These are phyloP conservation scores for Rhamphomyia laevipes DNA, from an alignment of 2,888 invertebrate genomes.

Conservation along the genomic window DNA sequence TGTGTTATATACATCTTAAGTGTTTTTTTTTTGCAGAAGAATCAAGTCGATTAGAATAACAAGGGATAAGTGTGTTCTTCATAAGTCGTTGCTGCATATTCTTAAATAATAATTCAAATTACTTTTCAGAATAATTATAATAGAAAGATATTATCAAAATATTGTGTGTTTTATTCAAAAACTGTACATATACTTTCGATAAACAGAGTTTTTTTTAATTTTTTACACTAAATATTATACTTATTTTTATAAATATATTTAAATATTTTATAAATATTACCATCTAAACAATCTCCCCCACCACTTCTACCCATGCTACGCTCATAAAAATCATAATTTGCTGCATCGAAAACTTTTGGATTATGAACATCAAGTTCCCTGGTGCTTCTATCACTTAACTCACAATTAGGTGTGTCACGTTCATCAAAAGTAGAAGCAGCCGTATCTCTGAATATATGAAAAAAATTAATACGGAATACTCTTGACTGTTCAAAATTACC, in stretches of 20 bases:
- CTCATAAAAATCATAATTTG: constrained; percentile 79
- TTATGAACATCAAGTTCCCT: constrained; percentile 74
- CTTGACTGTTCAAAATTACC: constrained; percentile 38
- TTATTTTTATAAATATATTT: neutral
- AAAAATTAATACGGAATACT: neutral
- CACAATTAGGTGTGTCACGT: constrained; percentile 55
- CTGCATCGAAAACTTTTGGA: constrained; percentile 73
- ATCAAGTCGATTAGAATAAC: too few relatives aligned
- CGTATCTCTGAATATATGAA: constrained; percentile 37
- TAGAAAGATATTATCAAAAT: too few relatives aligned
- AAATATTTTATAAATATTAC: constrained; percentile 39
- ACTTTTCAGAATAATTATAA: too few relatives aligned
- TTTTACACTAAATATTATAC: too few relatives aligned
- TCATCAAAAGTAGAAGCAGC: constrained; percentile 51
- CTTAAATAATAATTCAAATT: too few relatives aligned
- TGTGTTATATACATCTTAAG: too few relatives aligned
- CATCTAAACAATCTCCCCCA: constrained; percentile 73
- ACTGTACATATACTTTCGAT: too few relatives aligned
- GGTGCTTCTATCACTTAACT: constrained; percentile 77
- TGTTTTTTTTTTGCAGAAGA: too few relatives aligned
- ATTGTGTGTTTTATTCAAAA: too few relatives aligned
- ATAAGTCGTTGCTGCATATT: too few relatives aligned
- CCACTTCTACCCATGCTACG: constrained; percentile 59
- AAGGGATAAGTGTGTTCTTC: too few relatives aligned
- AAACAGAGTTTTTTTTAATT: too few relatives aligned